A percentile compares a stretch with the other conserved stretches of the same genome.
Conservation (phyloP, 2,888 invertebrate species). For the Diachrysia chrysitis region DNA sequence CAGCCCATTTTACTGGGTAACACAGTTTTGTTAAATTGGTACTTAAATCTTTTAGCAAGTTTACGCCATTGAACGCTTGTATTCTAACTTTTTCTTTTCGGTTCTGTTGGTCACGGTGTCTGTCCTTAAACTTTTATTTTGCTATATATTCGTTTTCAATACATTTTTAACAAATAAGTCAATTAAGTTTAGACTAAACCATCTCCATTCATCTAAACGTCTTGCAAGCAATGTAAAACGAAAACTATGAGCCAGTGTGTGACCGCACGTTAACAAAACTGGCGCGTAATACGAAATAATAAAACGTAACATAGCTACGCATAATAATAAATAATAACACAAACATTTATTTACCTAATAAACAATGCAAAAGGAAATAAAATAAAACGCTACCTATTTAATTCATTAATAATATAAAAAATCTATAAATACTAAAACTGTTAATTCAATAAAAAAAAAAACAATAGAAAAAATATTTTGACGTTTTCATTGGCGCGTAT, state of each 20-base stretch:
- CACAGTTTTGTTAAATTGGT: too few relatives aligned
- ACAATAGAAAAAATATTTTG: neutral
- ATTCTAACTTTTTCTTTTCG: too few relatives aligned
- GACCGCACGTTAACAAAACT: constrained; percentile 75
- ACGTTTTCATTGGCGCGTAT: constrained; percentile 29
- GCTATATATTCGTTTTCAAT: too few relatives aligned
- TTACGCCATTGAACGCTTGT: too few relatives aligned
- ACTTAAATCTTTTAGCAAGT: too few relatives aligned
- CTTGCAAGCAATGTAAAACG: constrained; percentile 67
- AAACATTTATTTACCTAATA: constrained; percentile 13
- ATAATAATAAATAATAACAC: constrained; percentile 25
- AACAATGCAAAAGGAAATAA: neutral
- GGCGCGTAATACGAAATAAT: constrained; percentile 54
- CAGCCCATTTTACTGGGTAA: too few relatives aligned
- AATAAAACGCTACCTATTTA: neutral
- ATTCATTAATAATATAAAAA: neutral
- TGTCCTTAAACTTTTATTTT: too few relatives aligned
- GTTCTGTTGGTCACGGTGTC: too few relatives aligned
- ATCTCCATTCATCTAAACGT: constrained; percentile 55
- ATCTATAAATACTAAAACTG: neutral
- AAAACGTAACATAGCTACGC: constrained; percentile 27
- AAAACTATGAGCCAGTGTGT: constrained; percentile 78
- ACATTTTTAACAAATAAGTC: neutral
- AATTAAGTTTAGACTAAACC: constrained; percentile 11
- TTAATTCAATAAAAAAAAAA: neutral